Conservation (phyloP, 1,140 invertebrate genomes). For the Cydia pomonella region DNA sequence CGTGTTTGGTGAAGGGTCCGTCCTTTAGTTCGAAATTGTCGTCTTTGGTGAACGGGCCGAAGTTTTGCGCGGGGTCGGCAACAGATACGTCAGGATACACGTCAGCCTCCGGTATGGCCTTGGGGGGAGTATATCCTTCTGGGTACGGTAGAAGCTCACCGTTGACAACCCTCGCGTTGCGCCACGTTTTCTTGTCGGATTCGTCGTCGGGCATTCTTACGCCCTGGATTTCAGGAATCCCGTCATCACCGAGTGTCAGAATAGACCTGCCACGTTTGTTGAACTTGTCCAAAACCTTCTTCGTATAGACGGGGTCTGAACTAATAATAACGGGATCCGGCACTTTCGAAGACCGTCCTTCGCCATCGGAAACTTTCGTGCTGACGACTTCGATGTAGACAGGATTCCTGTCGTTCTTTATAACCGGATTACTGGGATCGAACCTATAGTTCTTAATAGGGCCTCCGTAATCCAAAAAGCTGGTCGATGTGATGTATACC, state of each 20-base stretch:
- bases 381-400: slow-evolving; percentile 79
- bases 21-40: slow-evolving; percentile 76
- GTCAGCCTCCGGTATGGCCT: slow-evolving; percentile 81
- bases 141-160: slow-evolving; percentile 87
- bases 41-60: slow-evolving; percentile 78
- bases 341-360: slow-evolving; percentile 72
- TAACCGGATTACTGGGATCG: slow-evolving; percentile 72
- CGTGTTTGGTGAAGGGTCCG: slow-evolving; percentile 78
- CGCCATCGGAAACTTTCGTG: slow-evolving; percentile 77
- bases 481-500: slow-evolving; percentile 78
- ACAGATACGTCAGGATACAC: slow-evolving; percentile 76
- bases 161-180: slow-evolving; percentile 93
- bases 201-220: slow-evolving; percentile 91
- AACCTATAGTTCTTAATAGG: slow-evolving; percentile 73
- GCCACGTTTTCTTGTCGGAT: slow-evolving; percentile 90
- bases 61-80: slow-evolving; percentile 62
- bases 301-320: slow-evolving; percentile 82
- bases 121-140: slow-evolving; percentile 83
- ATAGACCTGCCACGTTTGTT: slow-evolving; percentile 80
- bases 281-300: slow-evolving; percentile 78
- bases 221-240: slow-evolving; percentile 89
- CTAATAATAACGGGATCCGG: slow-evolving; percentile 85
- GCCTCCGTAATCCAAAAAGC: slow-evolving; percentile 66
- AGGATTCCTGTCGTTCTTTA: slow-evolving; percentile 79
- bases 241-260: slow-evolving; percentile 84